Conservation (phyloP, 1,140 invertebrate species). For the Brachionus plicatilis region DNA sequence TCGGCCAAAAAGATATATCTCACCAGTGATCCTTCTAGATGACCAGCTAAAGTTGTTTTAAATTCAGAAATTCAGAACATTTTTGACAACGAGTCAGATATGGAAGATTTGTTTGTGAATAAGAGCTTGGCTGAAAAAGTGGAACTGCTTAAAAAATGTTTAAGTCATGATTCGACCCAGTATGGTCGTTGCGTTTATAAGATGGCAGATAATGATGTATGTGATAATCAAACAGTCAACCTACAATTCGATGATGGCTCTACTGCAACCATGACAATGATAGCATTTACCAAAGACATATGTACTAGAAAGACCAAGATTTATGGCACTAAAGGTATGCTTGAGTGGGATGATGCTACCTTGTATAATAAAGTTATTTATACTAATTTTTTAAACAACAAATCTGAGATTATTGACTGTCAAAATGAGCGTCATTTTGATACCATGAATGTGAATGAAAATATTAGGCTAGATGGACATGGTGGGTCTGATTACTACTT, state of each 20-base stretch:
- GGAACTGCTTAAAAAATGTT: constrained; percentile 50
- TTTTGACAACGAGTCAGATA: background rate
- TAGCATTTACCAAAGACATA: constrained; percentile 56
- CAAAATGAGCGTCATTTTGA: background rate
- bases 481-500: constrained; percentile 53
- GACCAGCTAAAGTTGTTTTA: constrained; percentile 41
- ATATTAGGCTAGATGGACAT: constrained; percentile 47
- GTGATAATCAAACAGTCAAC: constrained; percentile 57
- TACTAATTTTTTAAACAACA: constrained; percentile 45
- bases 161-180: constrained; percentile 47
- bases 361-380: constrained; percentile 42
- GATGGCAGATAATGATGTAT: constrained; percentile 56
- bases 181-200: constrained; percentile 57
- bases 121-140: constrained; percentile 46
- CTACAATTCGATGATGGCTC: constrained; percentile 57
- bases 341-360: constrained; percentile 45
- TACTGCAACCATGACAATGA: constrained; percentile 56
- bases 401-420: constrained; percentile 41
- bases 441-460: background rate
- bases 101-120: constrained; percentile 47
- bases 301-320: constrained; percentile 48
- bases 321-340: constrained; percentile 44
- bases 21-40: constrained; percentile 8
- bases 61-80: constrained; percentile 30
- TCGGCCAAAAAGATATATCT: constrained; percentile 57